These are phyloP conservation scores for Trachythela sp. DNA, from an alignment of 64 coral and sea anemone genomes.

Conservation along the genomic window DNA sequence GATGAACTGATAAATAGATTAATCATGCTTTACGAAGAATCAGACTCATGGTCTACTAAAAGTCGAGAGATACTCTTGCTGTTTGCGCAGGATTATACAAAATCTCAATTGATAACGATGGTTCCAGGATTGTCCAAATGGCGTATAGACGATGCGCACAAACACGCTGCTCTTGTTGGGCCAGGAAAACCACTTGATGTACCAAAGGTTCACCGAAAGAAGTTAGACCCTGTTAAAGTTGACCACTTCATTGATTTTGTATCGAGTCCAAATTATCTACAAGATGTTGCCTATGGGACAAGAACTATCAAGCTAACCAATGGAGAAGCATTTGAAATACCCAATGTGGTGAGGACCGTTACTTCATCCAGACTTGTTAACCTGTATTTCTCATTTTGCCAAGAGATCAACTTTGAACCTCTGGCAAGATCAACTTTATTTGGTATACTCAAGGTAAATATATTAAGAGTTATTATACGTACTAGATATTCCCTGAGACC, in stretches of 20 bases:
- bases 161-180: slow-evolving; percentile 13
- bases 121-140: slow-evolving; percentile 36
- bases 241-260: slow-evolving; percentile 50
- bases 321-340: slow-evolving; percentile 42
- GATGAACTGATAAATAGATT: background rate
- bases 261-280: slow-evolving; percentile 21
- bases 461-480: too few species aligned
- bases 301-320: slow-evolving; percentile 20
- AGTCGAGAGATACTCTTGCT: slow-evolving; percentile 37
- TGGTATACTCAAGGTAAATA: slow-evolving; percentile 31
- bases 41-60: slow-evolving; percentile 33
- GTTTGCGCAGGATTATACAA: slow-evolving; percentile 21
- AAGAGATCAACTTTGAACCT: slow-evolving; percentile 1
- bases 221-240: background rate
- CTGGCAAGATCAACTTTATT: slow-evolving; percentile 26
- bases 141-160: slow-evolving; percentile 36
- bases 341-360: slow-evolving; percentile 35
- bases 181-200: slow-evolving; percentile 13
- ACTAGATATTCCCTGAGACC: too few species aligned
- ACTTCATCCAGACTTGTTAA: slow-evolving; percentile 7
- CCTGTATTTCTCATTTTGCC: slow-evolving; percentile 8
- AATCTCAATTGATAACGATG: background rate
- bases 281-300: slow-evolving; percentile 44
- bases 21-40: slow-evolving; percentile 23
- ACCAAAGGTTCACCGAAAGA: background rate